Conservation (phyloP, 1,140 invertebrate genomes). For the Tribolium castaneum region DNA sequence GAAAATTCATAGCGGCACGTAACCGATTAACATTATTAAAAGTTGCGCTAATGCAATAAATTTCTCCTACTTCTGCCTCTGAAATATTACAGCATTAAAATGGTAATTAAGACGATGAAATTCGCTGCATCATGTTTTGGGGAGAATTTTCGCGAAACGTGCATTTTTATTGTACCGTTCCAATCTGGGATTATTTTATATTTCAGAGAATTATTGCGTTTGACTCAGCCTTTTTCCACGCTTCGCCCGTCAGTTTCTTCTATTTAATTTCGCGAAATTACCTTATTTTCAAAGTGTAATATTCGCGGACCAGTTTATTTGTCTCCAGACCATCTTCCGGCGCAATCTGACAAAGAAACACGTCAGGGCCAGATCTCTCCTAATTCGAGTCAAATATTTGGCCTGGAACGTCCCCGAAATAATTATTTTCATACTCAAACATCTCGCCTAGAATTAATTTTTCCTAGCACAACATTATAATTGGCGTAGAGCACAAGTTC, state of each 20-base stretch:
- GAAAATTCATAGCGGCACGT: background rate
- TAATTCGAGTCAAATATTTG: constrained; percentile 21
- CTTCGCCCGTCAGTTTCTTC: constrained; percentile 12
- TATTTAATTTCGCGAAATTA: constrained; percentile 26
- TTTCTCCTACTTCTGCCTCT: background rate
- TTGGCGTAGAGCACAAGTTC: background rate
- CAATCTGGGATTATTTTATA: constrained; percentile 47
- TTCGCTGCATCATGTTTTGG: constrained; percentile 35
- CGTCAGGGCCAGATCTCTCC: background rate
- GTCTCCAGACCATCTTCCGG: background rate
- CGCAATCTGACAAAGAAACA: background rate
- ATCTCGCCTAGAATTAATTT: constrained; percentile 14
- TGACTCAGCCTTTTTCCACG: constrained; percentile 44
- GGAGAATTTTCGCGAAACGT: constrained; percentile 42
- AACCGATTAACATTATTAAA: background rate
- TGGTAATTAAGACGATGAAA: constrained; percentile 27
- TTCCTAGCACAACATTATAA: constrained; percentile 3
- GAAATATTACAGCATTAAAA: constrained; percentile 16
- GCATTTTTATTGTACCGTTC: constrained; percentile 45
- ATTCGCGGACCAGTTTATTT: constrained; percentile 17
- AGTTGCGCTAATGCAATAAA: background rate
- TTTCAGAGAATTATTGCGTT: constrained; percentile 46
- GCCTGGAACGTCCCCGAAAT: background rate
- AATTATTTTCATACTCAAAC: background rate
- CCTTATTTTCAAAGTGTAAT: constrained; percentile 20